Conservation (phyloP, 2,888 invertebrate genomes). For the Bembecia ichneumoniformis region DNA sequence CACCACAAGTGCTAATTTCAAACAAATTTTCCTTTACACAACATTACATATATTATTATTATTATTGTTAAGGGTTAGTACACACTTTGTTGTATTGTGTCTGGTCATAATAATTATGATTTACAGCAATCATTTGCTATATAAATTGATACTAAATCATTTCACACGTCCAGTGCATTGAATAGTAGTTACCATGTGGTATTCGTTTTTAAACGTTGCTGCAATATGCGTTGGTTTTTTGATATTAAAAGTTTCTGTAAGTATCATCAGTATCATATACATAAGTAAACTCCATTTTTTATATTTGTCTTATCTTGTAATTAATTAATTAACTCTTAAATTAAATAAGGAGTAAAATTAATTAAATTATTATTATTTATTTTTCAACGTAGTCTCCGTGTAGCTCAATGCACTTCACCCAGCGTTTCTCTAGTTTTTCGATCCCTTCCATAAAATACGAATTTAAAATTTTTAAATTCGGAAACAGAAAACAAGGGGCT, state of each 20-base stretch:
- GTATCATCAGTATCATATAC: not conserved
- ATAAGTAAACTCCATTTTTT: not conserved
- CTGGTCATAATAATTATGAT: not conserved
- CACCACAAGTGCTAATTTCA: not conserved
- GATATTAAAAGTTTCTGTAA: not conserved
- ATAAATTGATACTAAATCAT: conserved; percentile 12
- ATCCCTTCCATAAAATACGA: no score
- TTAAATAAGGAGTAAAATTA: no score
- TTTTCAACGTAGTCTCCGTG: no score
- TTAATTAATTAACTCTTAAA: not conserved
- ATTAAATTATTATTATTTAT: no score
- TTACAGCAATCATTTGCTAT: conserved; percentile 8
- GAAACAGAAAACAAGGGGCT: no score
- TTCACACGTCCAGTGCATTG: not conserved
- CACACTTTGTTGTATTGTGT: not conserved
- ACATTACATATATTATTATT: not conserved
- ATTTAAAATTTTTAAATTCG: no score
- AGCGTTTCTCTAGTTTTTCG: no score
- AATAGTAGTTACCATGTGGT: not conserved
- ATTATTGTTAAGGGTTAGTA: not conserved
- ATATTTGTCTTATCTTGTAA: not conserved
- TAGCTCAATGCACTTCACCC: no score
- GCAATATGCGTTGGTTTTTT: not conserved
- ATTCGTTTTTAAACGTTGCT: not conserved
- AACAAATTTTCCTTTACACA: not conserved